Base-by-base conservation (phyloP, 2,888 invertebrate genomes). In the Formica aserva region DNA sequence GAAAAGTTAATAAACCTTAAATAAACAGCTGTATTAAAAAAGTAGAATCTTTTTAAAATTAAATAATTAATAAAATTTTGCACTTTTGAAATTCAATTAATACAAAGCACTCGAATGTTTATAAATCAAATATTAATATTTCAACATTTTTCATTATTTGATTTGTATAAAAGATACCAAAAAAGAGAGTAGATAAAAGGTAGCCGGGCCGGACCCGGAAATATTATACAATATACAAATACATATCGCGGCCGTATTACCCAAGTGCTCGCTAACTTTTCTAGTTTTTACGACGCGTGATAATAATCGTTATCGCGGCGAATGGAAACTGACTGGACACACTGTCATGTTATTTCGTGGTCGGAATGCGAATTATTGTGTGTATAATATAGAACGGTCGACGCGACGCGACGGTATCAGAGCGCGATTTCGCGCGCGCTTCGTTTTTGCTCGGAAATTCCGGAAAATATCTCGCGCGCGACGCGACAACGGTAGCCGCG, bases 361-460 rank as follows among this genome's bases (percentile, higher is more conserved):
- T 38, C 22, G 81, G 78, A 78, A 82, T 75, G 82, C 82, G 86
- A 88, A 84, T 82, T 86, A 86, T 86, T 84, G 78, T 35, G 38
- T 48, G 63, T 26, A 38, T 29, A 38, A 67, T 77, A 69, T 55
- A 55, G 35, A 60, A n/a, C 32, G 35, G 74, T 45, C 1, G 4
- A 65, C 1, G 26, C n/a, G 22, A 45, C 18, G 63, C 55, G 32
- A 67, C 69, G 63, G 41, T 75, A 62, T 48, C 60, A 38, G 75
- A 48, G 84, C 32, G 82, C 13, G 55, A 71, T 48, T 82, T 67
- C 75, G 29, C 65, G 65, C 63, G 65, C 66, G 52, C 52, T 72
- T 38, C 52, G 75, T 67, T 82, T 66, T 66, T 35, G 52, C 82
- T 83, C 55, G 78, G 67, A 78, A 72, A 74, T 83, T 77, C 78